A percentile compares a stretch with the other conserved stretches of the same genome.
Conservation (phyloP, 2,113 vertebrate genomes). For the Capra hircus region DNA sequence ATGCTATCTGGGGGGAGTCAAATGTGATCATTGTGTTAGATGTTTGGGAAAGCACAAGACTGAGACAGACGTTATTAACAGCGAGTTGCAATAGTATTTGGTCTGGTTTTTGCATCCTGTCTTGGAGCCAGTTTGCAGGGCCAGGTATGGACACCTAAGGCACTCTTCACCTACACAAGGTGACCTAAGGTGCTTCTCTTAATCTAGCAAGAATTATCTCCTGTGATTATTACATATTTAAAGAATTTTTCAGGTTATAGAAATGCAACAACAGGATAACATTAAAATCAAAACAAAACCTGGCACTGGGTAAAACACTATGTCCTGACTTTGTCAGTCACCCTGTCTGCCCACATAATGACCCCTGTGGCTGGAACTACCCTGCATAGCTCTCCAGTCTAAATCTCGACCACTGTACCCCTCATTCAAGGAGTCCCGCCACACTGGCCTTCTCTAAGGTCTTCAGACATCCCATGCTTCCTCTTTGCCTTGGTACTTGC, state of each 20-base stretch:
- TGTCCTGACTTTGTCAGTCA: background rate
- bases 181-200: background rate
- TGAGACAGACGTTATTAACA: background rate
- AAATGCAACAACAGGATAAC: background rate
- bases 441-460: background rate
- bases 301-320: background rate
- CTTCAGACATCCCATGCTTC: background rate
- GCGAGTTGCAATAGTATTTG: fast-evolving
- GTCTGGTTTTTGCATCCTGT: background rate
- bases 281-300: background rate
- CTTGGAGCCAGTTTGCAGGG: background rate
- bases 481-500: background rate
- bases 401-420: background rate
- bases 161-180: background rate
- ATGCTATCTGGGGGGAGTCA: background rate
- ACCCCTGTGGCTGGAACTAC: background rate
- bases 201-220: background rate
- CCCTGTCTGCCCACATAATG: background rate
- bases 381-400: background rate
- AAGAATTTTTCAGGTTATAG: background rate
- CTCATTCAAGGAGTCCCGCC: background rate
- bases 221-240: background rate
- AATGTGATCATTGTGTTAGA: background rate
- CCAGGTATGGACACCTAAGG: background rate
- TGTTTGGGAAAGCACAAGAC: background rate